These are phyloP conservation scores for Ricordea florida DNA, from an alignment of 92 coral and sea anemone species.

Conservation along the genomic window DNA sequence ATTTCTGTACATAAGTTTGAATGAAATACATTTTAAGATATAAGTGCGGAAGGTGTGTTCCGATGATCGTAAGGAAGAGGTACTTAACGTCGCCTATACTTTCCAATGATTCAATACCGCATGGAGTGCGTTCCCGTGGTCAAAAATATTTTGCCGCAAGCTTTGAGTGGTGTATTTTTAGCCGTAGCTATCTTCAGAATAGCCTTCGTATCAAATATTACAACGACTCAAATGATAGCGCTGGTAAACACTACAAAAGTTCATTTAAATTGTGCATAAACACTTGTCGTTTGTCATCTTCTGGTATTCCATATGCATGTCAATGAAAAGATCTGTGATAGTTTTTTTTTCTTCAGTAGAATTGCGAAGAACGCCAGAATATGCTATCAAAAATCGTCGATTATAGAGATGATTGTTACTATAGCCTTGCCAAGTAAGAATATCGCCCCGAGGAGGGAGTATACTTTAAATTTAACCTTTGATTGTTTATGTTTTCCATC, in stretches of 20 bases:
- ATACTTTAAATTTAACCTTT: not conserved
- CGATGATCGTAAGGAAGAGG: too few species aligned
- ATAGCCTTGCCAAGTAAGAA: not conserved
- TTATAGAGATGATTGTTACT: not conserved
- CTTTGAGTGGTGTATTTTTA: not conserved
- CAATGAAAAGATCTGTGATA: too few species aligned
- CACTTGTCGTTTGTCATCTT: too few species aligned
- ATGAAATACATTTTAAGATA: too few species aligned
- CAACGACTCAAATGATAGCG: not conserved
- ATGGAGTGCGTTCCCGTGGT: not conserved
- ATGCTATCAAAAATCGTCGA: not conserved
- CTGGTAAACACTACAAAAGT: slow-evolving; percentile 34
- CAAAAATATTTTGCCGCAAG: not conserved
- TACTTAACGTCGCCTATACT: too few species aligned
- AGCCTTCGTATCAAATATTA: not conserved
- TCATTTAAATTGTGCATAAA: too few species aligned
- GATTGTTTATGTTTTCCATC: slow-evolving; percentile 21
- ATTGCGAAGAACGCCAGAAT: slow-evolving; percentile 10
- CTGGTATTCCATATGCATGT: too few species aligned
- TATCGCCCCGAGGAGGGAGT: not conserved
- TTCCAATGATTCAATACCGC: not conserved
- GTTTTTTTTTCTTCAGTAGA: too few species aligned
- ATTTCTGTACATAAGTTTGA: too few species aligned
- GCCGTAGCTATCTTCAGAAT: not conserved
- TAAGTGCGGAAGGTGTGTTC: too few species aligned